A percentile compares a stretch with the other conserved stretches of the same genome.
Evolutionary conservation across 2,113 vertebrate species (phyloP).

Genomic region (Lates calcarifer): DNA sequence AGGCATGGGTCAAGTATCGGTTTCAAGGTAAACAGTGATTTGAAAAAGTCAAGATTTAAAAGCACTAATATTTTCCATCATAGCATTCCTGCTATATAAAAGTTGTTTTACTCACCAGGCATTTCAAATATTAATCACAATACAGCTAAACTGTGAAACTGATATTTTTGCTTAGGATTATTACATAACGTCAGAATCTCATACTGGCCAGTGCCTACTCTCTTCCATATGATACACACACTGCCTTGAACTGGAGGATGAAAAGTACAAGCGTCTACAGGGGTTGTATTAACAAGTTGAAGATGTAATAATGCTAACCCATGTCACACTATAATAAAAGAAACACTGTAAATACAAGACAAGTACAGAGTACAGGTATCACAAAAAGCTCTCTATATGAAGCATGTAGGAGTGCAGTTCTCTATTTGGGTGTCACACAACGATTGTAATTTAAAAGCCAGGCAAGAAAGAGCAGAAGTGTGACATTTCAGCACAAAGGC

Average conservation of each 20-base stretch:
- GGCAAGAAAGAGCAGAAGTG: conserved; percentile 40
- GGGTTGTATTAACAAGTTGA: background rate
- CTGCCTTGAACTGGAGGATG: no score
- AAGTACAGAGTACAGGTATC: background rate
- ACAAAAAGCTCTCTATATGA: conserved; percentile 37
- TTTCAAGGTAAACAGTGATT: no score
- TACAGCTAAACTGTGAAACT: no score
- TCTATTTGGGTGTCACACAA: conserved; percentile 35
- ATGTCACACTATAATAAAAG: conserved; percentile 24
- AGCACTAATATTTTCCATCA: no score
- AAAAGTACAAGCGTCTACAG: conserved; percentile 1
- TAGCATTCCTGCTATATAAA: no score
- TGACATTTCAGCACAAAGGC: conserved; percentile 69
- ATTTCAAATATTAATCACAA: no score
- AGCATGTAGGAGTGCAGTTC: conserved; percentile 48
- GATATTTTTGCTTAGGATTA: no score
- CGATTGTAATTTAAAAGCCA: conserved; percentile 59
- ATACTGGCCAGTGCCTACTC: no score
- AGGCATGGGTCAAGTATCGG: no score
- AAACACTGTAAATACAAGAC: conserved; percentile 26
- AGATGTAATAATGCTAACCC: conserved; percentile 3
- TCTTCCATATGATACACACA: background rate
- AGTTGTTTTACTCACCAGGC: no score
- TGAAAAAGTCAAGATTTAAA: no score
- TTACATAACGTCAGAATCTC: no score